Evolutionary conservation across 2,797 vertebrate genomes (phyloP).

Genomic region (Carapus acus): DNA sequence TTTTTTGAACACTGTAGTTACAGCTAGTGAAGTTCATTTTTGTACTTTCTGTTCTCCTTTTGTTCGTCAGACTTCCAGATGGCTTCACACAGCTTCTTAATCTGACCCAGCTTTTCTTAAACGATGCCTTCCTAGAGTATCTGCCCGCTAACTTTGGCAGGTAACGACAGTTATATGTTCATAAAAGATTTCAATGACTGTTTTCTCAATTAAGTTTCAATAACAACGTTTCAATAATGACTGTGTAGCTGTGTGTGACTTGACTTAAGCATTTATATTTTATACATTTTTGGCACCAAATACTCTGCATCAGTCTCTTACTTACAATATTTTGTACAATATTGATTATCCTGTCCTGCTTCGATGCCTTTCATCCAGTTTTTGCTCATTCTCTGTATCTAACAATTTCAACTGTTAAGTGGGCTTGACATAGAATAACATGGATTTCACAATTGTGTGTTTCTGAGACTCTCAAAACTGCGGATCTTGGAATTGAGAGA

Average conservation of each 20-base stretch:
- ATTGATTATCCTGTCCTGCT: too few relatives aligned
- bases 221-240: too few relatives aligned
- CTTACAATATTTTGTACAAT: too few relatives aligned
- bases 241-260: neutral
- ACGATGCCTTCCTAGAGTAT: conserved; percentile 99
- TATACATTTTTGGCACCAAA: too few relatives aligned
- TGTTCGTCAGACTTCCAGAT: conserved; percentile 86
- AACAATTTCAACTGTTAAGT: too few relatives aligned
- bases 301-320: too few relatives aligned
- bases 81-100: conserved; percentile 99
- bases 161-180: conserved; percentile 66
- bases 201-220: too few relatives aligned
- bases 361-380: too few relatives aligned
- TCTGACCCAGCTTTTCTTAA: conserved; percentile 98
- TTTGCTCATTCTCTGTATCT: too few relatives aligned
- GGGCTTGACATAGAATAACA: neutral
- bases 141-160: conserved; percentile 99
- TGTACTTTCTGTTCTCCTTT: neutral
- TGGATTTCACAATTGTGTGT: conserved; percentile 21
- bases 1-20: too few relatives aligned
- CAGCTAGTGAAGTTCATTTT: conserved; percentile 12
- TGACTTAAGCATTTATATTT: too few relatives aligned
- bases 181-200: too few relatives aligned
- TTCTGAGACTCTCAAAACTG: conserved; percentile 92
- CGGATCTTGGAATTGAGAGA: conserved; percentile 97